These are phyloP conservation scores for Pardalotus punctatus DNA, from an alignment of 2,113 vertebrate species.

Conservation along the genomic window DNA sequence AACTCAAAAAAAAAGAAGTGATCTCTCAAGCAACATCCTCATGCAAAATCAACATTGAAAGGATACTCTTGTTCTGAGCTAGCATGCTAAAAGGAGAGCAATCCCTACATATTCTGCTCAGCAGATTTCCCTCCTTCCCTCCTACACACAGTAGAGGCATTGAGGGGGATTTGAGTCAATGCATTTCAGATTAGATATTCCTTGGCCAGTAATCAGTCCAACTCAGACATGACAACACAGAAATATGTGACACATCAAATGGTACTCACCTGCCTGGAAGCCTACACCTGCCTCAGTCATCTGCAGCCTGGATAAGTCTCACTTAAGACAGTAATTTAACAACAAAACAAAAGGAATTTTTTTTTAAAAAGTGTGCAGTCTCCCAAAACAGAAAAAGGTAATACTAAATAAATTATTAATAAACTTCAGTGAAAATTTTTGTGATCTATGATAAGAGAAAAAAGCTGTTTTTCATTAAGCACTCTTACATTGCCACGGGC, in stretches of 20 bases:
- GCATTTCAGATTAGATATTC: background rate
- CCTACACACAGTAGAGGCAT: background rate
- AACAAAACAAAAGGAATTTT: accelerated
- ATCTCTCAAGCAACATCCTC: background rate
- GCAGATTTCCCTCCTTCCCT: background rate
- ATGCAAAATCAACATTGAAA: background rate
- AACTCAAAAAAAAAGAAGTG: background rate
- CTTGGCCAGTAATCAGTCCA: background rate
- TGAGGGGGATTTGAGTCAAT: background rate
- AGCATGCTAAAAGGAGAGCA: background rate
- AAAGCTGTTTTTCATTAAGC: background rate
- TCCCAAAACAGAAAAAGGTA: background rate
- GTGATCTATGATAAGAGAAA: background rate
- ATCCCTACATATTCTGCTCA: background rate
- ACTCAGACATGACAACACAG: background rate
- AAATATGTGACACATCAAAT: accelerated
- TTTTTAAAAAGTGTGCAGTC: background rate
- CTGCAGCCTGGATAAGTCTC: background rate
- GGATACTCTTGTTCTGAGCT: background rate
- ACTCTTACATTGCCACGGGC: background rate
- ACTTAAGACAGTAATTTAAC: background rate
- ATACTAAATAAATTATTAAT: background rate
- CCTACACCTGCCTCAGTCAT: background rate
- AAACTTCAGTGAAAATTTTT: background rate
- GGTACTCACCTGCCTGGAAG: background rate